Evolutionary conservation across 2,888 invertebrate genomes (phyloP), one percentile per base, ranked within the genome.

Genomic region (Meta bourneti): DNA sequence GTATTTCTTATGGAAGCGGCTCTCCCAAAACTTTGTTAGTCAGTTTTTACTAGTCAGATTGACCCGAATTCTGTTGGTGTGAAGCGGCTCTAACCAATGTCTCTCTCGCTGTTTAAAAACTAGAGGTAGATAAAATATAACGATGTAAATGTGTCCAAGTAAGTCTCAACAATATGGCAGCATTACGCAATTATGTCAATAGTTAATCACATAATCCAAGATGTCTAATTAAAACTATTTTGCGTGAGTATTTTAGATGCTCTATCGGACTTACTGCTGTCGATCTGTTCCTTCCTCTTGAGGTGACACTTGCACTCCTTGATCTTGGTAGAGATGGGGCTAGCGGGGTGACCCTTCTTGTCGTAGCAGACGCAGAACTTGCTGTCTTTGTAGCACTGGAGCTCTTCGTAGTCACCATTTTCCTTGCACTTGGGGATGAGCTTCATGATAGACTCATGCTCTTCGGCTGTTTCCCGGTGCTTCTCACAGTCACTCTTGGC

Each of bases 371-470:
- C 87, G 83, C 92, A 90, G 90, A 90, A 93, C 9, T 82, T 20
- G 82, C 85, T 86, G 87, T 90, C 81, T 75, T 89, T 74, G 85
- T 90, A 91, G 90, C 91, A 92, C 88, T 92, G 92, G 48, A 88
- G 86, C 6, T 74, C 89, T 11, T 89, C 86, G 82, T 92, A 92
- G 92, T 92, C 89, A 6, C 92, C 92, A 34, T 92, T 92, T 34
- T 89, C 89, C 52, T 92, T 86, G 92, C 92, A 92, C 70, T 89
- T 86, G 54, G 92, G 92, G 72, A 92, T 92, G 49, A 92, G 72
- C 48, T 92, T 92, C 92, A 92, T 89, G 72, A 89, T 89, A 51
- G 89, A 80, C 20, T 52, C 85, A 19, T 61, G 70, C 11, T 74
- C 79, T n/a, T 78, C 49, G 16, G 92, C 92, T 8, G 71, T 49